A percentile compares a stretch with the other conserved stretches of the same genome.
Conservation (phyloP, 2,888 invertebrate genomes). For the Eupeodes luniger region DNA sequence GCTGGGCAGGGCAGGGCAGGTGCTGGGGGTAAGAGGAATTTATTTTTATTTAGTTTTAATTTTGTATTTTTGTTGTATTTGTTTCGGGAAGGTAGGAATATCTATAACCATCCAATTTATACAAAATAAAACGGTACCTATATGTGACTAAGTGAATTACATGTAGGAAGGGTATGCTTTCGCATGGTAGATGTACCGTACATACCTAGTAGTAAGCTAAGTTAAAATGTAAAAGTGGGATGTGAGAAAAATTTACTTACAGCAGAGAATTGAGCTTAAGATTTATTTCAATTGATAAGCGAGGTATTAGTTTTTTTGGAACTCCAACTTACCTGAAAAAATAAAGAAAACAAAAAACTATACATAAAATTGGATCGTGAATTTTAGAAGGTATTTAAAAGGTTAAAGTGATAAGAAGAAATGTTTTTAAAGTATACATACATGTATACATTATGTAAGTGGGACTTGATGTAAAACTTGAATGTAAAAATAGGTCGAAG, state of each 20-base stretch:
- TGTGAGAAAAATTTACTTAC: slow-evolving; percentile 62
- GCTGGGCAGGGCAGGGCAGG: not conserved
- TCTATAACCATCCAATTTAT: not conserved
- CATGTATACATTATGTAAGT: not conserved
- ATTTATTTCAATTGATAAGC: slow-evolving; percentile 61
- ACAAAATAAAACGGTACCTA: slow-evolving; percentile 53
- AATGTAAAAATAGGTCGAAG: not conserved
- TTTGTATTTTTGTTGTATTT: not conserved
- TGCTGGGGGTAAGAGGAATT: slow-evolving; percentile 1
- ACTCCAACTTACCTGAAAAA: slow-evolving; percentile 65
- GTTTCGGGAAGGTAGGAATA: not conserved
- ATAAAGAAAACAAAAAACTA: slow-evolving; percentile 37
- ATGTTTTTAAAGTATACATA: not conserved
- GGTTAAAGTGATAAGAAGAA: slow-evolving; percentile 4
- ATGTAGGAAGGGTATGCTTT: slow-evolving; percentile 61
- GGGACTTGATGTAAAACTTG: not conserved
- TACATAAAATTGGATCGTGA: slow-evolving; percentile 57
- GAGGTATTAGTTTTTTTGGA: not conserved
- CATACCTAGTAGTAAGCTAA: not conserved
- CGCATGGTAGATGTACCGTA: slow-evolving; percentile 13
- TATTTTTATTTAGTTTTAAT: slow-evolving; percentile 55
- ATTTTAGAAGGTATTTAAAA: slow-evolving; percentile 18
- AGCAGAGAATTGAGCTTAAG: slow-evolving; percentile 16
- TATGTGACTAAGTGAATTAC: slow-evolving; percentile 31
- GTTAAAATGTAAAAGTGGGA: slow-evolving; percentile 23